Evolutionary conservation across 2,113 vertebrate genomes (phyloP), one percentile per base, ranked within the genome.

Genomic region (Brachionichthys hirsutus): DNA sequence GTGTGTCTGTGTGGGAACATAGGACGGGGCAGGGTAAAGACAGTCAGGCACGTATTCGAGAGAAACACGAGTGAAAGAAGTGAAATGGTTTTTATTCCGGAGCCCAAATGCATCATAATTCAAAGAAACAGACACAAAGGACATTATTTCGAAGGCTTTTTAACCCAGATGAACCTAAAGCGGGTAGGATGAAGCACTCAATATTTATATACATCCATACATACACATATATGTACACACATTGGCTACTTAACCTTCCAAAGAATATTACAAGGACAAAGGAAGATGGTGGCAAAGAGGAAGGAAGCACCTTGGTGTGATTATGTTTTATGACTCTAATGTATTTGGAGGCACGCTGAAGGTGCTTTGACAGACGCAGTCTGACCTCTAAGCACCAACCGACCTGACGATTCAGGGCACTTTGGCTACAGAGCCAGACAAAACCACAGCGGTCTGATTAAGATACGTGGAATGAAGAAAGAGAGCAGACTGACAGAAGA

Each of bases 11-110:
- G 62, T 22, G 72, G 2, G 36, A 51, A 56, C 36, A 30, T 8
- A 30, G 24, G 8, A 30, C 41, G 6, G 46, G 57, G 66, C 34
- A 38, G 9, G 6, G 41, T 35, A 60, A 69, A 80, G 77, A 71
- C 68, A 78, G 67, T 83, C 61, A 15, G 72, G 64, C 55, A 65
- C 72, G 77, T 80, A 84, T 81, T 66, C 75, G 67, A 67, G 60
- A 82, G 83, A 79, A 84, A 62, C 77, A 77, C 12, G 61, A 73
- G 75, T 70, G 70, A 78, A 14, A 49, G 42, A 53, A 70, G 75
- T 77, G 82, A 84, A 85, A 80, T 80, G 73, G 80, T 80, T 70
- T 56, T 73, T 84, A 73, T 81, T 67, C 67, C 34, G 69, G 70
- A 60, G 12, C 42, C 44, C 73, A 62, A 78, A 74, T 56, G 72